Evolutionary conservation across 2,888 invertebrate genomes (phyloP).

Genomic region (Eupithecia inturbata): DNA sequence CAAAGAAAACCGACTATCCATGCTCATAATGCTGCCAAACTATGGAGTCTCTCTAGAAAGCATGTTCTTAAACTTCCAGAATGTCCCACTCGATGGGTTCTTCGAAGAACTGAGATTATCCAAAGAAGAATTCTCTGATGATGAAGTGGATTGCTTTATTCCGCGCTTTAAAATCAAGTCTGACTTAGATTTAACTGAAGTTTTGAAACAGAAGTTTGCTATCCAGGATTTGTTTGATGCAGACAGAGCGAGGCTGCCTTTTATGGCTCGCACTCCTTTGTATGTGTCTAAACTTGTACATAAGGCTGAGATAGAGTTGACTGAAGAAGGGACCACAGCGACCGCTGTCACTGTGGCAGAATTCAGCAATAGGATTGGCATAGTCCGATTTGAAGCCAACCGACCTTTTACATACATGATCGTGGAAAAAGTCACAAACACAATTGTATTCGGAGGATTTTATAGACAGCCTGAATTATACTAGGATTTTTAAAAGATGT

Average conservation of each 20-base stretch:
- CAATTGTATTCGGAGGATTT: constrained; percentile 75
- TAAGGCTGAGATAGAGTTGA: constrained; percentile 89
- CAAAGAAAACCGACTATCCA: constrained; percentile 79
- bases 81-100: constrained; percentile 75
- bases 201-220: constrained; percentile 70
- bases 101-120: constrained; percentile 79
- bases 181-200: constrained; percentile 80
- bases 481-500: constrained; percentile 44
- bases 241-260: constrained; percentile 58
- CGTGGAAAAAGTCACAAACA: constrained; percentile 84
- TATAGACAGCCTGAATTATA: constrained; percentile 69
- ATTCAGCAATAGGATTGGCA: constrained; percentile 80
- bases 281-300: constrained; percentile 86
- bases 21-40: constrained; percentile 87
- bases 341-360: constrained; percentile 83
- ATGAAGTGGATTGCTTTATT: constrained; percentile 86
- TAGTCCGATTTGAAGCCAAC: constrained; percentile 85
- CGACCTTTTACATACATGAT: constrained; percentile 88
- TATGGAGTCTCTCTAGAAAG: constrained; percentile 78
- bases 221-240: constrained; percentile 85
- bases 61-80: constrained; percentile 80
- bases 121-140: constrained; percentile 81
- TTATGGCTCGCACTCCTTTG: constrained; percentile 79
- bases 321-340: constrained; percentile 89
- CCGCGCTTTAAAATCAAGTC: constrained; percentile 86